Evolutionary conservation across 1,140 invertebrate genomes (phyloP), one percentile per base, ranked within the genome.

Genomic region (Danaus plexippus): DNA sequence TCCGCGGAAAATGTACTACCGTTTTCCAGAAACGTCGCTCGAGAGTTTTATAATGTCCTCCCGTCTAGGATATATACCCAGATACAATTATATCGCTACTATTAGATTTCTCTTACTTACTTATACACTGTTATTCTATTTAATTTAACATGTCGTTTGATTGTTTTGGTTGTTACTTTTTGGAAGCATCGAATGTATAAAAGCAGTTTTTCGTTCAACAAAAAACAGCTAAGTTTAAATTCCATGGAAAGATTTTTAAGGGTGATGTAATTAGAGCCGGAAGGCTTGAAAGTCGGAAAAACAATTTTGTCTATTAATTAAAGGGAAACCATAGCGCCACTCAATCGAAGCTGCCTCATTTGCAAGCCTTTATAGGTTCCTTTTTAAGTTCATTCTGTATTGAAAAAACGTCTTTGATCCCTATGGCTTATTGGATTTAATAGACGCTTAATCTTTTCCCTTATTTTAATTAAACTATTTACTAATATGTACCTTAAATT

Each of bases 281-380:
- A 50, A 69, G 63, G 49, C 48, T 55, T 48, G 47, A 57, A 66
- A 72, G 66, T 76, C 53, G 65, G 69, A 76, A 68, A 77, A 78
- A 78, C 71, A 75, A 71, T 75, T 73, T 71, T 59, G 65, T 68
- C 61, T 72, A 72, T 80, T 68, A 78, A 80, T 80, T 76, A 80
- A 72, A 67, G 61, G 66, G 69, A 68, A 54, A 50, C 55, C 57
- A 50, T 44, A 57, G 58, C 53, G 52, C 61, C 60, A 57, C 62
- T 61, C 55, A 63, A 65, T 66, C 65, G 59, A 57, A 60, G 59
- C 58, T 45, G 64, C 51, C 71, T 77, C 75, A 77, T 80, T 80
- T 80, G 71, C 71, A 74, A 76, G 69, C 68, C 73, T 74, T 80
- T 77, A 71, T 68, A 51, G 59, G 56, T 51, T 54, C 54, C 22